These are phyloP conservation scores for Anticlea derivata DNA, from an alignment of 2,888 invertebrate species.

Conservation along the genomic window DNA sequence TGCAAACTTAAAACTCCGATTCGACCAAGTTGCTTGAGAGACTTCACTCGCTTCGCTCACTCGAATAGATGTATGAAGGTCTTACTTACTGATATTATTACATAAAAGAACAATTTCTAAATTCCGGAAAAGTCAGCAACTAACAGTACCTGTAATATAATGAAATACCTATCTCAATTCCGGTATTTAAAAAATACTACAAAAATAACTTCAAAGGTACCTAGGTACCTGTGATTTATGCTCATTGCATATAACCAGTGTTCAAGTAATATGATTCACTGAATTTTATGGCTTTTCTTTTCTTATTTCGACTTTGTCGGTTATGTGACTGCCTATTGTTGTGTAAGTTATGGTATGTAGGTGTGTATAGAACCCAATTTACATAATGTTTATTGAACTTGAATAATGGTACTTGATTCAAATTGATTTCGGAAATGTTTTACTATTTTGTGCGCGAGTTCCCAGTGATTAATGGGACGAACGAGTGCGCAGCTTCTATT, in stretches of 20 bases:
- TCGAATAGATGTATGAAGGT: no score
- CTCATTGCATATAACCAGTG: constrained; percentile 32
- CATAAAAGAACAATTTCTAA: no score
- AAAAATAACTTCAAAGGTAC: constrained; percentile 9
- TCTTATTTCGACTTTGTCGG: constrained; percentile 34
- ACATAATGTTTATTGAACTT: constrained; percentile 33
- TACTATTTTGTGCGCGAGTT: constrained; percentile 7
- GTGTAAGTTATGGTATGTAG: constrained; percentile 33
- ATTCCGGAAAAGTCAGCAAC: no score
- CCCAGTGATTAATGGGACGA: not conserved
- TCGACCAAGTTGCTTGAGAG: no score
- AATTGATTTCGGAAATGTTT: constrained; percentile 31
- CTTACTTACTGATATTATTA: no score
- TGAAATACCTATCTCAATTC: not conserved
- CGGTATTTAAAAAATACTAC: not conserved
- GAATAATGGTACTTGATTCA: constrained; percentile 32
- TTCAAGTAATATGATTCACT: constrained; percentile 36
- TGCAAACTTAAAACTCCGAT: no score
- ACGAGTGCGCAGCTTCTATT: not conserved
- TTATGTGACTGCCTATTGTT: constrained; percentile 36
- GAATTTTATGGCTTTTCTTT: constrained; percentile 37
- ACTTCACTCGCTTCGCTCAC: no score
- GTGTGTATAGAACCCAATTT: constrained; percentile 35
- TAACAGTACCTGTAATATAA: no score
- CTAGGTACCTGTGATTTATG: constrained; percentile 13